phyloP scores from a whole-genome alignment of 2,797 vertebrate genomes.

The Sus cebifrons region DNA sequence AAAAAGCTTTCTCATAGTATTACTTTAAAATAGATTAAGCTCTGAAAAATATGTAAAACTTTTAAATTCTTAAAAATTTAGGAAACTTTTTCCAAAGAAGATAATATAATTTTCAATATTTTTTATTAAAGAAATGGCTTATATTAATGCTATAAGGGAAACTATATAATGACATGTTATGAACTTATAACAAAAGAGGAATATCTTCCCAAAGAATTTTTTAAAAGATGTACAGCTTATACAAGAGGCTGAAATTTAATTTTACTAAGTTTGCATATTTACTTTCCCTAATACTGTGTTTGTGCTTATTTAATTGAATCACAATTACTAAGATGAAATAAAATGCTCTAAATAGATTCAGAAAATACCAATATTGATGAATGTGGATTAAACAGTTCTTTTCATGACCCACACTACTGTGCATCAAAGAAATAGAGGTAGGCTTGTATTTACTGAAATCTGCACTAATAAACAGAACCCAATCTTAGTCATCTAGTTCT shows the following conservation, averaged over 20 bases:
- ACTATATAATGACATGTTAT: constrained; percentile 40
- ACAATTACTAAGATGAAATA: constrained; percentile 68
- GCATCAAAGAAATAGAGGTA: constrained; percentile 52
- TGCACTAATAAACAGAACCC: constrained; percentile 2
- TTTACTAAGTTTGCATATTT: constrained; percentile 72
- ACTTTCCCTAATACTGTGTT: constrained; percentile 67
- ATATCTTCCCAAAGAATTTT: constrained; percentile 35
- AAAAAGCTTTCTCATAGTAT: constrained; percentile 50
- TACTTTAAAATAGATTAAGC: constrained; percentile 64
- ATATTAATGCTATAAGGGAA: constrained; percentile 60
- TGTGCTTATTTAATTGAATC: constrained; percentile 74
- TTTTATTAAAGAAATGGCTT: constrained; percentile 72
- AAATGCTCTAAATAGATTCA: constrained; percentile 45
- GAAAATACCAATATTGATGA: constrained; percentile 54
- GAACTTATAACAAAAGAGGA: constrained; percentile 66
- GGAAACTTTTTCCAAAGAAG: constrained; percentile 66
- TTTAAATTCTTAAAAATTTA: constrained; percentile 65
- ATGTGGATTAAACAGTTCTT: not conserved
- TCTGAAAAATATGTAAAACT: constrained; percentile 67
- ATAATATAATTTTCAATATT: constrained; percentile 64
- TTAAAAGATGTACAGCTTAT: constrained; percentile 55
- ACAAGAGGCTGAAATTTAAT: constrained; percentile 57
- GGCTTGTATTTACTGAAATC: constrained; percentile 38
- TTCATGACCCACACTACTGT: constrained; percentile 18
- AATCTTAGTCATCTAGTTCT: not conserved